These are phyloP conservation scores for Paracanthobrama guichenoti DNA, from an alignment of 2,113 vertebrate genomes.

Conservation along the genomic window DNA sequence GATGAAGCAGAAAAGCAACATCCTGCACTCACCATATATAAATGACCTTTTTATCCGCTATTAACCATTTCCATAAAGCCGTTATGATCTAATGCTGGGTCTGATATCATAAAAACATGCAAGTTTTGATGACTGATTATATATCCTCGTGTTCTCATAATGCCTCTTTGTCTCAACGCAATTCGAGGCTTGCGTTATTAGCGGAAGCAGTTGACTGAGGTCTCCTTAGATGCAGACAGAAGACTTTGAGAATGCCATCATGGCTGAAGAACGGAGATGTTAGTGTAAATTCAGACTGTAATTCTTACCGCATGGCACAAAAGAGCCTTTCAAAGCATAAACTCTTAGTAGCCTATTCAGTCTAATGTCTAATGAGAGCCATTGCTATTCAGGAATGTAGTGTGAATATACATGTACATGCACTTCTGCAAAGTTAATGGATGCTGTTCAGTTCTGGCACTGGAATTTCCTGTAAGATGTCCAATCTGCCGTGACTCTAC, in stretches of 20 bases:
- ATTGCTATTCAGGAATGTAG: slow-evolving; percentile 42
- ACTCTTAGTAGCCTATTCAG: slow-evolving; percentile 9
- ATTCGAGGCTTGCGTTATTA: not conserved
- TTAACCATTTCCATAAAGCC: not conserved
- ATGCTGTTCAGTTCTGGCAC: not conserved
- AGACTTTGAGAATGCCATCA: slow-evolving; percentile 9
- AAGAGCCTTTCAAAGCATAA: slow-evolving; percentile 10
- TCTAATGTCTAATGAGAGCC: slow-evolving; percentile 23
- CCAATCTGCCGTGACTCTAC: not conserved
- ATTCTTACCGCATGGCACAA: slow-evolving; percentile 4
- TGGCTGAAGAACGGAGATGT: not conserved
- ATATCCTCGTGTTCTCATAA: not conserved
- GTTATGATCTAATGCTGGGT: slow-evolving; percentile 1
- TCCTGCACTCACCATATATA: not conserved
- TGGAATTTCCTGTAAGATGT: slow-evolving; percentile 1
- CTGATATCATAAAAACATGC: slow-evolving; percentile 2
- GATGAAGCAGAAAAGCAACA: not conserved
- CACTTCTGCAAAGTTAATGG: slow-evolving; percentile 8
- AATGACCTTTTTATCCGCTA: not conserved
- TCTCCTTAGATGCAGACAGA: slow-evolving; percentile 39
- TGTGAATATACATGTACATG: slow-evolving; percentile 15
- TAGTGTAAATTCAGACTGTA: slow-evolving; percentile 26
- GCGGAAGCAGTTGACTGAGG: not conserved
- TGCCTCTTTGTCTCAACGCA: not conserved
- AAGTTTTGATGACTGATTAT: not conserved